Conservation (phyloP, 2,888 invertebrate species). For the Idaea straminata region DNA sequence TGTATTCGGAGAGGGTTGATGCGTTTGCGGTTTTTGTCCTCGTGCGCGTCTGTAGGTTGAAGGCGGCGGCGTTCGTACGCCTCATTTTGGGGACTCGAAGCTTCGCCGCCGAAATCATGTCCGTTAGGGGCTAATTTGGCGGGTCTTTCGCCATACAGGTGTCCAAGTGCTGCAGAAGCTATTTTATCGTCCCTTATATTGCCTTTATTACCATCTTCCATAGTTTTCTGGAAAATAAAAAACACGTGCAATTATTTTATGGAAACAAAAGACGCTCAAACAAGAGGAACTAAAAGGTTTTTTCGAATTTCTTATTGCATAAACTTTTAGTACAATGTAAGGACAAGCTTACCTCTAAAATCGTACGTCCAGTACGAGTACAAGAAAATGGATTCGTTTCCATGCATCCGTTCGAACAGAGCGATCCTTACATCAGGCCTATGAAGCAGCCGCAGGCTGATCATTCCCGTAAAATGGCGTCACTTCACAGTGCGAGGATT, state of each 20-base stretch:
- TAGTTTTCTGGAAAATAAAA: slow-evolving; percentile 75
- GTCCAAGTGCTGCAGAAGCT: slow-evolving; percentile 55
- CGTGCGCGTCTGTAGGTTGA: slow-evolving; percentile 46
- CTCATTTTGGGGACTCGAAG: slow-evolving; percentile 46
- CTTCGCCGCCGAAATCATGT: slow-evolving; percentile 56
- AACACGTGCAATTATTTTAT: slow-evolving; percentile 67
- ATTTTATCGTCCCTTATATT: slow-evolving; percentile 70
- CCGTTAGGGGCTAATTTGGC: slow-evolving; percentile 67
- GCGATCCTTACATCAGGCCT: slow-evolving; percentile 76
- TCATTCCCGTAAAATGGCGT: slow-evolving; percentile 82
- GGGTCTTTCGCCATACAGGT: slow-evolving; percentile 60
- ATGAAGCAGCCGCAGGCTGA: slow-evolving; percentile 78
- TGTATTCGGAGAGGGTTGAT: slow-evolving; percentile 73
- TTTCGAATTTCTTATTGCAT: slow-evolving; percentile 59
- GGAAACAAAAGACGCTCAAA: slow-evolving; percentile 76
- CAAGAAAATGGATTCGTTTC: slow-evolving; percentile 73
- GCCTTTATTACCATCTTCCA: slow-evolving; percentile 78
- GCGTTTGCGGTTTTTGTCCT: slow-evolving; percentile 64
- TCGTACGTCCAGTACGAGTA: slow-evolving; percentile 78
- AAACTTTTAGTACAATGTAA: slow-evolving; percentile 47
- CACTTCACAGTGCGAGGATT: slow-evolving; percentile 76
- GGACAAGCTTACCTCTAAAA: slow-evolving; percentile 66
- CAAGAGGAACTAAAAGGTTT: slow-evolving; percentile 66
- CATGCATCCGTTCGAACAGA: slow-evolving; percentile 73
- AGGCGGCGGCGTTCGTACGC: slow-evolving; percentile 44